Conservation (phyloP, 1,140 invertebrate genomes). For the Plectrocnemia conspersa region DNA sequence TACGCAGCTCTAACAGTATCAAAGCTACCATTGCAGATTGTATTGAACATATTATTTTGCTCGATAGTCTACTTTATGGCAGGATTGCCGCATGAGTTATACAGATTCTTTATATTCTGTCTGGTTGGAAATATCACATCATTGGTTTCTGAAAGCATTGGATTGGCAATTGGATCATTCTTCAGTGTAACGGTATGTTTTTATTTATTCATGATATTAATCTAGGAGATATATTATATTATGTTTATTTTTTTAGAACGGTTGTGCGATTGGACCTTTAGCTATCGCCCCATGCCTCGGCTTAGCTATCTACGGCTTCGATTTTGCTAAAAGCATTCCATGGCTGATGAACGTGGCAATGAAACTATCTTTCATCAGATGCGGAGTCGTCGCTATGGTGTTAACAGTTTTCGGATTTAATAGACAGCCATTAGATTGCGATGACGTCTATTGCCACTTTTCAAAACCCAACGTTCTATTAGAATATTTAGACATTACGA, state of each 20-base stretch:
- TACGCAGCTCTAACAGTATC: slow-evolving; percentile 73
- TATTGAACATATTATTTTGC: slow-evolving; percentile 56
- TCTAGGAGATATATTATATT: neutral
- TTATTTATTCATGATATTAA: slow-evolving; percentile 1
- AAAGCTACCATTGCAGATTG: slow-evolving; percentile 54
- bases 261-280: slow-evolving; percentile 58
- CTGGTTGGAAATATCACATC: slow-evolving; percentile 55
- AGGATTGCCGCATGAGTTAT: slow-evolving; percentile 51
- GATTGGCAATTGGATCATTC: slow-evolving; percentile 59
- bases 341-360: slow-evolving; percentile 55
- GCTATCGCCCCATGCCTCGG: slow-evolving; percentile 60
- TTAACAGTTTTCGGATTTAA: slow-evolving; percentile 58
- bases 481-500: slow-evolving; percentile 53
- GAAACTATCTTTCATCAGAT: slow-evolving; percentile 59
- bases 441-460: slow-evolving; percentile 58
- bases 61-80: slow-evolving; percentile 57
- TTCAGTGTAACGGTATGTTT: slow-evolving; percentile 58
- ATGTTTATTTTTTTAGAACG: slow-evolving; percentile 51
- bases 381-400: slow-evolving; percentile 57
- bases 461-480: slow-evolving; percentile 55
- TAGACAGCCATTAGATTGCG: slow-evolving; percentile 53
- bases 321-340: slow-evolving; percentile 58
- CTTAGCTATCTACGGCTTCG: slow-evolving; percentile 61
- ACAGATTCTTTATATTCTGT: slow-evolving; percentile 54
- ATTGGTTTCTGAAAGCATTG: slow-evolving; percentile 58